Conservation (phyloP, 2,888 invertebrate species). For the Lepidonotus clava region DNA sequence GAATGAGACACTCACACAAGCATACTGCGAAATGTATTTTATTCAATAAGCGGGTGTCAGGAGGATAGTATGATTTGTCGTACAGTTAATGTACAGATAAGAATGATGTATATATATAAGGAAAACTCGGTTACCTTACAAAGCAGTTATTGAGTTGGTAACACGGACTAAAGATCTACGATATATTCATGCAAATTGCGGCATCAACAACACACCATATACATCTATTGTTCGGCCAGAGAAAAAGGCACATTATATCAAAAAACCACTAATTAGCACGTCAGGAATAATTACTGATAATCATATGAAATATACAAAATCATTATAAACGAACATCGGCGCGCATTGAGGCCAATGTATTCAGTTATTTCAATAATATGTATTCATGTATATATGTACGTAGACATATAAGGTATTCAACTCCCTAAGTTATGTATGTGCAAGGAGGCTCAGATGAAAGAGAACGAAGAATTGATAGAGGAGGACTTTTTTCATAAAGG, state of each 20-base stretch:
- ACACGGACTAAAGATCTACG: slow-evolving; percentile 24
- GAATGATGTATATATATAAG: slow-evolving; percentile 37
- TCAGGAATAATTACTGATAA: slow-evolving; percentile 22
- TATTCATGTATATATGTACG: neutral
- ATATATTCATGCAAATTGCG: slow-evolving; percentile 30
- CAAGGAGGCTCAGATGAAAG: neutral
- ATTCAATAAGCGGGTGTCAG: slow-evolving; percentile 35
- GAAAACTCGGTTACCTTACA: slow-evolving; percentile 32
- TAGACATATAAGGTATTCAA: slow-evolving; percentile 7
- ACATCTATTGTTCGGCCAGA: slow-evolving; percentile 45
- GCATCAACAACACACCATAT: slow-evolving; percentile 23
- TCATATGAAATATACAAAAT: slow-evolving; percentile 53
- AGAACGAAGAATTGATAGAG: slow-evolving; percentile 13
- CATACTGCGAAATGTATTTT: slow-evolving; percentile 32
- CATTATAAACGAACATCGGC: slow-evolving; percentile 46
- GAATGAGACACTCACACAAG: neutral
- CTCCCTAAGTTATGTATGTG: neutral
- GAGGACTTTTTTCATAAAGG: neutral
- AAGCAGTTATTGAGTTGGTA: neutral
- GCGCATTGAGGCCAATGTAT: slow-evolving; percentile 23
- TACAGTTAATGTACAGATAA: slow-evolving; percentile 33
- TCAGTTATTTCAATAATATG: neutral
- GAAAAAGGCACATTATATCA: slow-evolving; percentile 51
- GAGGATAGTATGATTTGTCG: slow-evolving; percentile 35
- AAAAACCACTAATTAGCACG: slow-evolving; percentile 39